phyloP scores from a whole-genome alignment of 2,797 vertebrate species.

The Sylvilagus floridanus region DNA sequence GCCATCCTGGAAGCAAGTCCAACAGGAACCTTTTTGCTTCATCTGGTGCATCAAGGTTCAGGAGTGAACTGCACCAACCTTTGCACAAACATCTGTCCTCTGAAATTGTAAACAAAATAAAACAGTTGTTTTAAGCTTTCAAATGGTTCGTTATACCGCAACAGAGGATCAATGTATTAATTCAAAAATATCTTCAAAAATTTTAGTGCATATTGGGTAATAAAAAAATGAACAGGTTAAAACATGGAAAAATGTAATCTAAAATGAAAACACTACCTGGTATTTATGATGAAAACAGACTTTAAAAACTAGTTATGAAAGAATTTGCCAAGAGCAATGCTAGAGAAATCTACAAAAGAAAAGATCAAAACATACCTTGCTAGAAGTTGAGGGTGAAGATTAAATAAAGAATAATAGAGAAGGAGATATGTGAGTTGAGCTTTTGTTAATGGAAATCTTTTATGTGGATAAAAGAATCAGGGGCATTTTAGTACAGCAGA shows the following conservation, averaged over 20 bases:
- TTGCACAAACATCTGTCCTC: not conserved
- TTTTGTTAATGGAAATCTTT: not conserved
- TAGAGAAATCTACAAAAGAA: not conserved
- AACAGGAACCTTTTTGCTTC: not conserved
- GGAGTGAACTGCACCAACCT: not conserved
- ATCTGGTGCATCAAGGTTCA: not conserved
- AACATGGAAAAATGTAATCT: not conserved
- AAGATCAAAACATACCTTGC: not conserved
- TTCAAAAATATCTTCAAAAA: constrained; percentile 15
- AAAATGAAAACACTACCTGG: not conserved
- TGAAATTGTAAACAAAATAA: not conserved
- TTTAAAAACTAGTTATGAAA: not conserved
- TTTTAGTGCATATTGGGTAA: not conserved
- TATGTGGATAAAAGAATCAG: not conserved
- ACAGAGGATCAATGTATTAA: not conserved
- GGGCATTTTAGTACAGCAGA: not conserved
- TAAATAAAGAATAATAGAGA: not conserved
- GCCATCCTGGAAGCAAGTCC: not conserved
- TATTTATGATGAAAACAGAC: not conserved
- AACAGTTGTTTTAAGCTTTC: constrained; percentile 15
- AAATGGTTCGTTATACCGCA: not conserved
- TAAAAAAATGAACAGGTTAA: not conserved
- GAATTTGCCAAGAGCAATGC: not conserved
- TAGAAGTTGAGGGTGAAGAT: not conserved
- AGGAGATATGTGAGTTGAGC: not conserved